Conservation (phyloP, 2,888 invertebrate genomes). For the Eulithis prunata region DNA sequence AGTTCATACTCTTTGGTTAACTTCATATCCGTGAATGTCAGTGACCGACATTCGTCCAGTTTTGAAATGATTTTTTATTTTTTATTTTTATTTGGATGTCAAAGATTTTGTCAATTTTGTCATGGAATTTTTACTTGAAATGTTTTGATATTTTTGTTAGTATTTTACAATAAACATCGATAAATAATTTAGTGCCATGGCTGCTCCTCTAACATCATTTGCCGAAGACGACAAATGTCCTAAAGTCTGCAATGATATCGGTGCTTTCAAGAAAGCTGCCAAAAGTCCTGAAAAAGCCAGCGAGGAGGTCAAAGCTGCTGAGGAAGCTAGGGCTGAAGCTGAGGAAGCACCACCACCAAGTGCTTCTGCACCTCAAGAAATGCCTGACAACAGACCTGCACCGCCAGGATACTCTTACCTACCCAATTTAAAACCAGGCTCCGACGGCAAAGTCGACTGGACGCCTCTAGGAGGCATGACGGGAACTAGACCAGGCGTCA, state of each 20-base stretch:
- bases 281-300: conserved; percentile 53
- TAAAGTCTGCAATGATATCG: conserved; percentile 65
- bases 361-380: conserved; percentile 27
- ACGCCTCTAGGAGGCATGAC: conserved; percentile 88
- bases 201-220: conserved; percentile 51
- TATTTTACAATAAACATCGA: conserved; percentile 1
- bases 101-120: too few species aligned
- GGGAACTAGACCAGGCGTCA: conserved; percentile 89
- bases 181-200: conserved; percentile 34
- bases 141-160: neutral
- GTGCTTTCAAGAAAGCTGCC: conserved; percentile 67
- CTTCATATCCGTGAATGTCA: too few species aligned
- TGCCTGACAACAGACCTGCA: conserved; percentile 37
- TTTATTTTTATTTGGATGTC: too few species aligned
- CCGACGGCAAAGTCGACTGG: conserved; percentile 90
- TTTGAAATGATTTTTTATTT: too few species aligned
- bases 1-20: too few species aligned
- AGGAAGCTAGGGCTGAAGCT: conserved; percentile 35
- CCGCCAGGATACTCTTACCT: conserved; percentile 57
- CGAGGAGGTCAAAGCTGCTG: conserved; percentile 48
- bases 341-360: conserved; percentile 16
- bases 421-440: conserved; percentile 84
- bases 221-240: conserved; percentile 68
- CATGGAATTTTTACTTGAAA: too few species aligned
- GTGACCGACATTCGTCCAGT: too few species aligned